Percentiles rank a stretch among this genome's conserved stretches.
phyloP scores from a whole-genome alignment of 2,113 vertebrate species.

The Rafetus swinhoei region DNA sequence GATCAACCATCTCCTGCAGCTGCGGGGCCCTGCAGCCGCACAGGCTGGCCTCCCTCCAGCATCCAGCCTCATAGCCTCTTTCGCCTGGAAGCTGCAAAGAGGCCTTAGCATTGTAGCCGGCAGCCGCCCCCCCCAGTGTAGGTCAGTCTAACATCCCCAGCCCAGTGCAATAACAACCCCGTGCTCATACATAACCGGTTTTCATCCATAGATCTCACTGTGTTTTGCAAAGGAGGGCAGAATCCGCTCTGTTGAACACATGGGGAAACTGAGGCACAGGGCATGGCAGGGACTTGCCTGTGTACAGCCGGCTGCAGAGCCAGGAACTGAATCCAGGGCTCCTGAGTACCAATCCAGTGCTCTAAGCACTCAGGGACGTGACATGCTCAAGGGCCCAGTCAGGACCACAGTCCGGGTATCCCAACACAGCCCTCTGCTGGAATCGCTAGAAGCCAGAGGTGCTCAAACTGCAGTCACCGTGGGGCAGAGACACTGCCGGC shows the following conservation, averaged over 20 bases:
- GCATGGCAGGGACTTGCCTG: no score
- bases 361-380: background rate
- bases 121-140: background rate
- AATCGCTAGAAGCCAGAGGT: no score
- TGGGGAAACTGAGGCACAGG: background rate
- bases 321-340: background rate
- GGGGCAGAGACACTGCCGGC: no score
- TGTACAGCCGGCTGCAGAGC: background rate
- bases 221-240: background rate
- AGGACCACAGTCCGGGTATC: background rate
- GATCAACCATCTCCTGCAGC: background rate
- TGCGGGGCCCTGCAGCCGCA: rapidly evolving
- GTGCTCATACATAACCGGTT: background rate
- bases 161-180: background rate
- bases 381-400: background rate
- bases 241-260: background rate
- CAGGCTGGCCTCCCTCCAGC: background rate
- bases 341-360: background rate
- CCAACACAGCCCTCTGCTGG: background rate
- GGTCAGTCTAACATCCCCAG: background rate
- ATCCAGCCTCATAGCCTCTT: background rate
- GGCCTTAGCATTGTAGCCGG: background rate
- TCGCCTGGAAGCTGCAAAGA: background rate
- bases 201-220: background rate
- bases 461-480: background rate